phyloP scores from a whole-genome alignment of 2,888 invertebrate genomes.

The Ditula angustiorana region DNA sequence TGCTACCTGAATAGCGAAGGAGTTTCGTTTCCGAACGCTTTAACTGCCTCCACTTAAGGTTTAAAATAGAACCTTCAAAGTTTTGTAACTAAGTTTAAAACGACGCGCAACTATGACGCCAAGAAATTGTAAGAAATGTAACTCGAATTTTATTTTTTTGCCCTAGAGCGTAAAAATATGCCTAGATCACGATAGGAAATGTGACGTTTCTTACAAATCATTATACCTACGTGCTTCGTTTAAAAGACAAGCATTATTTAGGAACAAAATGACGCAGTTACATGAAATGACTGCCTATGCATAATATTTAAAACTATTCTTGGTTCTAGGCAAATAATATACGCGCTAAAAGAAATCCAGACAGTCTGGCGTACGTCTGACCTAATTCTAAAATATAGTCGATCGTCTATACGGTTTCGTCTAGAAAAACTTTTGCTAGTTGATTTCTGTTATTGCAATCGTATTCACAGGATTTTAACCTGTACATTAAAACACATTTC shows the following conservation, averaged over 20 bases:
- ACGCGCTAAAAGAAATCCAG: neutral
- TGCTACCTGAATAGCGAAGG: neutral
- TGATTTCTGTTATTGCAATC: neutral
- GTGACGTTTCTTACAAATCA: neutral
- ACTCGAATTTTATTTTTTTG: neutral
- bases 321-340: neutral
- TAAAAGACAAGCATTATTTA: neutral
- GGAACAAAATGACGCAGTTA: neutral
- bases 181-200: neutral
- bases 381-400: conserved; percentile 21
- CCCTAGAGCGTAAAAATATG: neutral
- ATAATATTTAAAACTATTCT: neutral
- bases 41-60: neutral
- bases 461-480: neutral
- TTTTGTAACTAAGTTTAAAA: neutral
- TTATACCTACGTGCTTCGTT: neutral
- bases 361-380: conserved; percentile 31
- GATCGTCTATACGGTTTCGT: conserved; percentile 4
- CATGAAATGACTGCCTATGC: neutral
- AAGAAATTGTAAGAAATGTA: neutral
- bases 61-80: neutral
- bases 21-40: neutral
- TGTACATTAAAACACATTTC: no score
- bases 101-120: neutral
- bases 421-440: neutral